Percentiles rank a stretch among this genome's conserved stretches.
Conservation (phyloP, 2,113 vertebrate species). For the Gopherus flavomarginatus region DNA sequence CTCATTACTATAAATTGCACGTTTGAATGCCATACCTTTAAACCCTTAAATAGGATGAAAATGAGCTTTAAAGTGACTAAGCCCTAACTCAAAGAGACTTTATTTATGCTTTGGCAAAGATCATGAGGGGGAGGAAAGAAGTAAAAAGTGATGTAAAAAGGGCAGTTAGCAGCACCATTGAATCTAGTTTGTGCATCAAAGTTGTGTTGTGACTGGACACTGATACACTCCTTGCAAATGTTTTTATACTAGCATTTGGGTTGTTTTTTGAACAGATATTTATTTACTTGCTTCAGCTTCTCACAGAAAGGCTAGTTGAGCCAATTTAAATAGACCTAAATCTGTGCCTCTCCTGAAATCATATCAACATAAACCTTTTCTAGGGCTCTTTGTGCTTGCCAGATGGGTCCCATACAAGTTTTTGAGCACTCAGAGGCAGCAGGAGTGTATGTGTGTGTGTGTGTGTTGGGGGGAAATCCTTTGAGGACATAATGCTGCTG, state of each 20-base stretch:
- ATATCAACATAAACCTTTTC: neutral
- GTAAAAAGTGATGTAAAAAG: neutral
- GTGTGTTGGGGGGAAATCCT: neutral
- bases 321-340: neutral
- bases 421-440: neutral
- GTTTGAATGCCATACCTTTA: neutral
- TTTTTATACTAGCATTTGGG: neutral
- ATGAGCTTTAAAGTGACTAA: constrained; percentile 26
- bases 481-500: neutral
- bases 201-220: neutral
- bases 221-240: neutral
- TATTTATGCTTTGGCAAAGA: neutral
- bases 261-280: neutral
- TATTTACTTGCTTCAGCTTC: constrained; percentile 1
- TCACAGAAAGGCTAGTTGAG: neutral
- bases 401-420: neutral
- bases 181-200: neutral
- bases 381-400: neutral
- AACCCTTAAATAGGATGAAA: neutral
- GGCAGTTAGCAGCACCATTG: neutral
- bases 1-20: constrained; percentile 12
- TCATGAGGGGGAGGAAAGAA: neutral
- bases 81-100: neutral
- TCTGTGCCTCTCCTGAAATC: neutral
- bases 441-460: neutral